These are phyloP conservation scores for Calidris pygmaea DNA, from an alignment of 2,113 vertebrate genomes.

Conservation along the genomic window DNA sequence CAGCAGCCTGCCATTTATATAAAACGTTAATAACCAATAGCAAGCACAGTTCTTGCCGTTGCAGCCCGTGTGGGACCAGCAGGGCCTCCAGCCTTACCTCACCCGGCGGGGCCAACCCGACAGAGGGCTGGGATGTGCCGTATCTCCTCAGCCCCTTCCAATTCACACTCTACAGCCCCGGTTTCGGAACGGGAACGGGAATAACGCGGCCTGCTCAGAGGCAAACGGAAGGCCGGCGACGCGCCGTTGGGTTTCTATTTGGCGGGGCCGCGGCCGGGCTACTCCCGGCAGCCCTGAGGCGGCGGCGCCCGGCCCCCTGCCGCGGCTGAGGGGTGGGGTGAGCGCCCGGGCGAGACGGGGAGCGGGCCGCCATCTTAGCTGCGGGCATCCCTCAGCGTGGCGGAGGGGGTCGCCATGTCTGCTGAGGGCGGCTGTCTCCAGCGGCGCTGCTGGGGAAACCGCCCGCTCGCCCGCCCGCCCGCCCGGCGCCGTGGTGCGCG, in stretches of 20 bases:
- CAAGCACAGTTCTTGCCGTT: neutral
- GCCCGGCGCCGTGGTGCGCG: too few relatives aligned
- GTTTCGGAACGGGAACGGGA: accelerated
- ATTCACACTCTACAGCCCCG: accelerated
- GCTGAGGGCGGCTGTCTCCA: neutral
- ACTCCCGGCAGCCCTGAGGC: neutral
- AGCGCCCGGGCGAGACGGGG: accelerated
- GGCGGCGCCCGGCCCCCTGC: too few relatives aligned
- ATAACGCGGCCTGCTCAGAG: accelerated
- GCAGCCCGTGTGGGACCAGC: accelerated
- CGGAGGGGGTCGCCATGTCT: neutral
- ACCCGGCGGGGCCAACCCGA: accelerated
- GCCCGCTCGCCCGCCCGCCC: too few relatives aligned
- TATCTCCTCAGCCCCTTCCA: neutral
- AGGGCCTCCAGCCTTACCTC: accelerated
- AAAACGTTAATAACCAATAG: neutral
- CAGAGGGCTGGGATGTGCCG: accelerated
- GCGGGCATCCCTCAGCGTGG: neutral
- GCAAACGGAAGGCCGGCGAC: accelerated
- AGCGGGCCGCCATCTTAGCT: neutral
- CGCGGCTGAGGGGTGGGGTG: accelerated
- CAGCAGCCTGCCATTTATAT: neutral
- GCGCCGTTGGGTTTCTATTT: accelerated
- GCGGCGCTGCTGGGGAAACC: accelerated
- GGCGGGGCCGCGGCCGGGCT: accelerated